These are phyloP conservation scores for Heliconius sara DNA, from an alignment of 2,888 invertebrate species.

Conservation along the genomic window DNA sequence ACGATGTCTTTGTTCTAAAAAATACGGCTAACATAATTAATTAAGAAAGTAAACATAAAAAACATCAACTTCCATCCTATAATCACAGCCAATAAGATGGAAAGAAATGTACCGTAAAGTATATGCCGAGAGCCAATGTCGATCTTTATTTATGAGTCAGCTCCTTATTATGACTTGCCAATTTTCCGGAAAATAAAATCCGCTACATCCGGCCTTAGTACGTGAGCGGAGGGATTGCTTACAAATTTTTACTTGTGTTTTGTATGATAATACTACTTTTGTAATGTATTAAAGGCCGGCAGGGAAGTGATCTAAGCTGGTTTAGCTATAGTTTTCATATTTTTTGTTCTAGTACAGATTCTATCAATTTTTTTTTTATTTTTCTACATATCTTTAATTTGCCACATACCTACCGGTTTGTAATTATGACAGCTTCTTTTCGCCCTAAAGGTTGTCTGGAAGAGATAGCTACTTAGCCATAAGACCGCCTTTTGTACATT, in stretches of 20 bases:
- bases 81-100: constrained; percentile 56
- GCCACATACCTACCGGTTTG: no score
- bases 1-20: no score
- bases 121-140: constrained; percentile 78
- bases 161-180: constrained; percentile 82
- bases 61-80: neutral
- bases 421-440: no score
- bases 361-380: no score
- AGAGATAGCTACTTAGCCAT: no score
- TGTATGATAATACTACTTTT: constrained; percentile 65
- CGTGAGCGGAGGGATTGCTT: constrained; percentile 67
- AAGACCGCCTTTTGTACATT: no score
- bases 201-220: constrained; percentile 52
- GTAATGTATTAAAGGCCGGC: constrained; percentile 26
- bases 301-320: neutral
- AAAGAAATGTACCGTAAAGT: constrained; percentile 80
- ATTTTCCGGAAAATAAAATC: constrained; percentile 80
- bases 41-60: neutral
- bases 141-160: constrained; percentile 82
- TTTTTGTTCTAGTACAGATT: no score
- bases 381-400: no score
- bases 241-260: constrained; percentile 67
- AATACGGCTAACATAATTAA: neutral
- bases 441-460: no score
- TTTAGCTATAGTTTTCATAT: neutral